Evolutionary conservation across 2,888 invertebrate species (phyloP), one percentile per base, ranked within the genome.

Genomic region (Clepsis dumicolana): DNA sequence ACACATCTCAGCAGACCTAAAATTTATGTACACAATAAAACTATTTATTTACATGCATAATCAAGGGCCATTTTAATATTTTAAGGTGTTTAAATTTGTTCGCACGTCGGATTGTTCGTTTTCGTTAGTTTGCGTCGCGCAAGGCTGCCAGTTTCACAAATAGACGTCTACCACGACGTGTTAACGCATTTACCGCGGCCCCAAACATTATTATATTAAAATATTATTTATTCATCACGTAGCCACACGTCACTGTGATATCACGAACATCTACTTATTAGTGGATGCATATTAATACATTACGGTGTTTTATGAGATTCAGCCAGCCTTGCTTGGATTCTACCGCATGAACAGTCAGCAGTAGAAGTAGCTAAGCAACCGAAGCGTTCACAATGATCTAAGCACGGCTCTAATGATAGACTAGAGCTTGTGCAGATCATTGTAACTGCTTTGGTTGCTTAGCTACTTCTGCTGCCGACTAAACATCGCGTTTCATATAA

Each of bases 121-220:
- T 57, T 38, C 29, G 64, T 54, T 16, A 50, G 18, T 48, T 67
- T 64, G 71, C 54, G 21, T 48, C 48, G 56, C 61, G 65, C 71
- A 59, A 67, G 66, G 41, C 41, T 60, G 67, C 67, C 70, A 59
- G 71, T 5, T 38, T 71, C 67, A 65, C 63, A 66, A 69, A 68
- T 74, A 72, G 73, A 54, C 65, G 63, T 71, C 69, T 70, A 62
- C 56, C 52, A 35, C 35, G 60, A 69, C 64, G 71, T 63, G 71
- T 53, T 71, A 62, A 54, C 64, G 38, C 69, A 67, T 71, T 70
- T 68, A 65, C 69, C 71, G 56, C 62, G 54, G 67, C 56, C 56
- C 35, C 57, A 59, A 41, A 35, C 14, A 67, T 32, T 48, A 48
- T 53, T 68, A 63, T 68, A 64, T 64, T 57, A 68, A 68, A 68